Base-by-base conservation (phyloP, 1,140 invertebrate genomes). In the Radopholus similis region DNA sequence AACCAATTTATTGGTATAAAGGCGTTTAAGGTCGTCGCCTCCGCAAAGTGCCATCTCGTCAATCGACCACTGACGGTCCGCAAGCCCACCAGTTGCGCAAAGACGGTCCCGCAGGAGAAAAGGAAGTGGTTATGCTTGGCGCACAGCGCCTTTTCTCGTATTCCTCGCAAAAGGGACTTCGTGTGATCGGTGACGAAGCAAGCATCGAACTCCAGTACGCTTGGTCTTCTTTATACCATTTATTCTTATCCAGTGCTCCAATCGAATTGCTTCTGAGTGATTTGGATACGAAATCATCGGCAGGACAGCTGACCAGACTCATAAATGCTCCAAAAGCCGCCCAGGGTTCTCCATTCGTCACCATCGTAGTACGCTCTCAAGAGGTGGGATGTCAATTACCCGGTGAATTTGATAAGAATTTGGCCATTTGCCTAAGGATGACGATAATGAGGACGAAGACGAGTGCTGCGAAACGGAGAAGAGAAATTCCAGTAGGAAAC, bases 71-170 rank as follows among this genome's bases (percentile, higher is more conserved):
- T 35, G 9, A 26, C 59, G 15, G 13, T 13, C 35, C 32, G 6
- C 65, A 64, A 11, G 57, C 30, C 9, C 53, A 68, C 5, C 40
- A 64, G n/a, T 15, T 63, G 63, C 63, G 47, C 0, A 64, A 55
- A 13, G 35, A 64, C 26, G 35, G 53, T 4, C n/a, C 53, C 1
- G 37, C 37, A 18, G 53, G 35, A 32, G 56, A 4, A 6, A 63
- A 38, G 2, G 28, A 68, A 44, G 64, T 69, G 37, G 56, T 64
- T 18, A 68, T 68, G 66, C 64, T 69, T 51, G 66, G 66, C 9
- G 49, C 66, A 30, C 40, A 47, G 6, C 66, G 54, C 32, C 34
- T 68, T 13, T 28, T 68, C 15, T 64, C 59, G 0, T 68, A 28
- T 18, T 15, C 42, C n/a, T 21, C 49, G 28, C 13, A 30, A 11